Evolutionary conservation across 1,140 invertebrate species (phyloP).

Genomic region (Drosophila melanogaster): DNA sequence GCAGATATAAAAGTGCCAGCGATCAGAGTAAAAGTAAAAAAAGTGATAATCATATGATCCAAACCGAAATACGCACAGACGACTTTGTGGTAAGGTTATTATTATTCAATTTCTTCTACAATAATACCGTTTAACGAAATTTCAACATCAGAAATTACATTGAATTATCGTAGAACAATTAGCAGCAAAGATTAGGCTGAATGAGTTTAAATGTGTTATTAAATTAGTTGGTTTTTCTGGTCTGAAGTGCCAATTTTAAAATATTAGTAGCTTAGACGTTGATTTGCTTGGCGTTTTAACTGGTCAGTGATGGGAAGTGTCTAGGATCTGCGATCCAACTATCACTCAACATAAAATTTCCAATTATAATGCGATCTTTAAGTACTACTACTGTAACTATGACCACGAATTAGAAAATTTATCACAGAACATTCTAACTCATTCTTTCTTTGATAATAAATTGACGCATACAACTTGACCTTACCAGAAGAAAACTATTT

Average conservation of each 20-base stretch:
- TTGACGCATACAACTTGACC: neutral
- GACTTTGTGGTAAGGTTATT: constrained; percentile 85
- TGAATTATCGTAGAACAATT: constrained; percentile 28
- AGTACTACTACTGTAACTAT: neutral
- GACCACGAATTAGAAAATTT: neutral
- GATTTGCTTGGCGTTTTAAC: constrained; percentile 8
- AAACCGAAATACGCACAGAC: constrained; percentile 85
- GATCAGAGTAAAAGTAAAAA: constrained; percentile 84
- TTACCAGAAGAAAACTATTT: neutral
- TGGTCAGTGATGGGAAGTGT: constrained; percentile 17
- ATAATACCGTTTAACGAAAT: constrained; percentile 52
- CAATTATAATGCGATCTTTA: no score
- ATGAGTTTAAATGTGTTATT: constrained; percentile 18
- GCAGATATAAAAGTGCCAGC: constrained; percentile 44
- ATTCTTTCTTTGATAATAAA: neutral
- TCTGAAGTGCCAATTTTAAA: neutral
- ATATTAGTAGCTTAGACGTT: neutral
- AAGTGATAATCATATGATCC: constrained; percentile 84
- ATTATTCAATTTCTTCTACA: constrained; percentile 83
- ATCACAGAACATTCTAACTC: no score
- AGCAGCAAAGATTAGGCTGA: constrained; percentile 10
- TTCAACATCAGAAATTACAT: constrained; percentile 54
- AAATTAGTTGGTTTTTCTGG: constrained; percentile 4
- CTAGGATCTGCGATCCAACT: neutral
- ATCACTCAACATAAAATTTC: no score